Percentiles rank a stretch among this genome's conserved stretches.
These are phyloP conservation scores for Hippoglossus stenolepis DNA, from an alignment of 2,113 vertebrate genomes.

Conservation along the genomic window DNA sequence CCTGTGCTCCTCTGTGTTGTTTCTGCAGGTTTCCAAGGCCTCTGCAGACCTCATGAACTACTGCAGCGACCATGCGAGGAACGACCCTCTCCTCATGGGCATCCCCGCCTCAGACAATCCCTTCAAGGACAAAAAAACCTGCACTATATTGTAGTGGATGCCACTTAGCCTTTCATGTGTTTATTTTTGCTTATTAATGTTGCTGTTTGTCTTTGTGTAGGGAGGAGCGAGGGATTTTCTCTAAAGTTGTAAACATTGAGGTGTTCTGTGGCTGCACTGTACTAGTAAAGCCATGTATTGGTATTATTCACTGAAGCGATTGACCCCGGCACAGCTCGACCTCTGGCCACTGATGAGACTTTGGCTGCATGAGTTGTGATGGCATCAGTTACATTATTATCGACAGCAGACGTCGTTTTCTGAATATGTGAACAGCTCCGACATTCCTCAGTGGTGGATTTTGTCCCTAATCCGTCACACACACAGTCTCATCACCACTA, in stretches of 20 bases:
- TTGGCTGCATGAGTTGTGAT: conserved; percentile 29
- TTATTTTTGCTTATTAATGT: conserved; percentile 69
- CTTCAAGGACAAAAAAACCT: conserved; percentile 98
- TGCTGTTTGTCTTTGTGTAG: conserved; percentile 56
- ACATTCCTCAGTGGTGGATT: conserved; percentile 13
- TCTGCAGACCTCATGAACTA: conserved; percentile 97
- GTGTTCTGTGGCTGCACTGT: not conserved
- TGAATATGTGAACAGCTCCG: not conserved
- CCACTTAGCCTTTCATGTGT: conserved; percentile 51
- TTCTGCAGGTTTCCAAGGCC: conserved; percentile 93
- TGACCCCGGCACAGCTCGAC: conserved; percentile 17
- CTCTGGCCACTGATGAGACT: conserved; percentile 44
- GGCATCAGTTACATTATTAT: conserved; percentile 1
- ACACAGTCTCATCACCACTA: conserved; percentile 10
- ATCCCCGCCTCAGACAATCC: conserved; percentile 97
- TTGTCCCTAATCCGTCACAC: not conserved
- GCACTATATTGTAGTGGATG: conserved; percentile 90
- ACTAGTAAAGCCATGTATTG: too few species aligned
- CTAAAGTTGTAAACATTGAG: not conserved
- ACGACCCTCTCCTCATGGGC: conserved; percentile 91
- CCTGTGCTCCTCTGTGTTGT: not conserved
- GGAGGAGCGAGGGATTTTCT: conserved; percentile 40
- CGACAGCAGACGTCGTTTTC: conserved; percentile 1
- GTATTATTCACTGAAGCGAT: conserved; percentile 16
- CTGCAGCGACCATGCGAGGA: conserved; percentile 91